A percentile compares a stretch with the other conserved stretches of the same genome.
phyloP scores from a whole-genome alignment of 2,797 vertebrate species.

The Scolopax bukidnonensis region DNA sequence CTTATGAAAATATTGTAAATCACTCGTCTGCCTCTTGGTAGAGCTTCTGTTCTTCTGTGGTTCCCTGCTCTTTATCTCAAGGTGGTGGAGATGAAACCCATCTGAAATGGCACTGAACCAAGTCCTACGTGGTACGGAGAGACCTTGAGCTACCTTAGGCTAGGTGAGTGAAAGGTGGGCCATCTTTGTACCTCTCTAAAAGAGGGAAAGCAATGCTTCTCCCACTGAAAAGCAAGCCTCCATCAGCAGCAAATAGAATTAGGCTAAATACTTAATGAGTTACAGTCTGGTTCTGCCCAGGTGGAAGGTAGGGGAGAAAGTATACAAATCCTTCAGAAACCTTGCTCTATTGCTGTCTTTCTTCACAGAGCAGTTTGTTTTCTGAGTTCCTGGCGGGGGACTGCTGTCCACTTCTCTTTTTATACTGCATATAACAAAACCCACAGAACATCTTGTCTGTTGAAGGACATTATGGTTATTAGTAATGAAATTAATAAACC shows the following conservation, averaged over 20 bases:
- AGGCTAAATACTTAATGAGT: neutral
- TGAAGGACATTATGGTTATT: neutral
- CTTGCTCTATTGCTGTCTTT: neutral
- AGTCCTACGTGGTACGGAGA: fast-evolving
- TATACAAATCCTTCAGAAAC: neutral
- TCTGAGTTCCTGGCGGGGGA: neutral
- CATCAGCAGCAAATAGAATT: neutral
- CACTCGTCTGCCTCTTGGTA: neutral
- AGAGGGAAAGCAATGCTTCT: neutral
- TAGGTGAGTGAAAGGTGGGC: neutral
- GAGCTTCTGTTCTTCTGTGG: neutral
- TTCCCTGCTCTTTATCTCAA: neutral
- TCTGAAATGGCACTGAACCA: neutral
- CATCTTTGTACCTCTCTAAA: neutral
- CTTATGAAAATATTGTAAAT: neutral
- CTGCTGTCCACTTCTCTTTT: neutral
- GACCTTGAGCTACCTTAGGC: neutral
- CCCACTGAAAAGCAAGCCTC: neutral
- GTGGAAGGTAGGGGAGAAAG: neutral
- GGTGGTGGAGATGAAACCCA: neutral
- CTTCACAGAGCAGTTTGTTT: neutral
- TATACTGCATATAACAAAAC: neutral
- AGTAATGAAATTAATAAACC: neutral
- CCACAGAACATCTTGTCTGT: neutral
- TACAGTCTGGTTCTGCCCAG: neutral